phyloP scores from a whole-genome alignment of 1,140 invertebrate species.

The Bombus cullumanus region DNA sequence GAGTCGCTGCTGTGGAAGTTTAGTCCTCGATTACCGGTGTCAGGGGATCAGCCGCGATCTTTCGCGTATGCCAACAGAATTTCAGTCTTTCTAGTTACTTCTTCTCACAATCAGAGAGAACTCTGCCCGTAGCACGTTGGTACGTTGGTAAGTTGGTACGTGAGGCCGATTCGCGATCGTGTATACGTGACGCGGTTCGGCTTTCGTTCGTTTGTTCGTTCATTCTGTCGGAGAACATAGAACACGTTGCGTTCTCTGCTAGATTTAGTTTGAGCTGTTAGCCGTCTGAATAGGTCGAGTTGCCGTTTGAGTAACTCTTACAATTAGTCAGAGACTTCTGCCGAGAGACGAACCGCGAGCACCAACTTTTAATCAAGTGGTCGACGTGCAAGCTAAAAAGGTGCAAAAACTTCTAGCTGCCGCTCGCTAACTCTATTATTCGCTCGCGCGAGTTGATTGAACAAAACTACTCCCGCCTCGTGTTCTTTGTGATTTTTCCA shows the following conservation, averaged over 20 bases:
- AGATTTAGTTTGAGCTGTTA: constrained; percentile 52
- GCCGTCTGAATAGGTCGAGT: constrained; percentile 37
- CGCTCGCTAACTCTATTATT: not conserved
- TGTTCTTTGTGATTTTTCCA: not conserved
- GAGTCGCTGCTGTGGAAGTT: constrained; percentile 30
- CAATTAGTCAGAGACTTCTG: no score
- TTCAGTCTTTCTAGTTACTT: not conserved
- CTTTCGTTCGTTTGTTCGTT: constrained; percentile 26
- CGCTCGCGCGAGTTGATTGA: constrained; percentile 16
- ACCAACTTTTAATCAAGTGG: constrained; percentile 39
- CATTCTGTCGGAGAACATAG: constrained; percentile 39
- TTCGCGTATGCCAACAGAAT: constrained; percentile 42
- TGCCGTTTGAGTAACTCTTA: constrained; percentile 29
- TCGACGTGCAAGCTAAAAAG: not conserved
- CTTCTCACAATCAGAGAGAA: constrained; percentile 45
- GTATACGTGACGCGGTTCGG: constrained; percentile 72
- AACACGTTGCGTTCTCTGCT: constrained; percentile 6
- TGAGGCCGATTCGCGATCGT: constrained; percentile 64
- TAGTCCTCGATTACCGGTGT: not conserved
- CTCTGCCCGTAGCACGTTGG: constrained; percentile 37
- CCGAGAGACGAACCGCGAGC: not conserved
- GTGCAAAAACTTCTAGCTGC: not conserved
- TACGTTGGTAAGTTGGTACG: constrained; percentile 61
- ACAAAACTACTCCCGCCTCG: not conserved
- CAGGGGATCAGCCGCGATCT: accelerated